Evolutionary conservation across 2,113 vertebrate genomes (phyloP).

Genomic region (Melanocharis versteri): DNA sequence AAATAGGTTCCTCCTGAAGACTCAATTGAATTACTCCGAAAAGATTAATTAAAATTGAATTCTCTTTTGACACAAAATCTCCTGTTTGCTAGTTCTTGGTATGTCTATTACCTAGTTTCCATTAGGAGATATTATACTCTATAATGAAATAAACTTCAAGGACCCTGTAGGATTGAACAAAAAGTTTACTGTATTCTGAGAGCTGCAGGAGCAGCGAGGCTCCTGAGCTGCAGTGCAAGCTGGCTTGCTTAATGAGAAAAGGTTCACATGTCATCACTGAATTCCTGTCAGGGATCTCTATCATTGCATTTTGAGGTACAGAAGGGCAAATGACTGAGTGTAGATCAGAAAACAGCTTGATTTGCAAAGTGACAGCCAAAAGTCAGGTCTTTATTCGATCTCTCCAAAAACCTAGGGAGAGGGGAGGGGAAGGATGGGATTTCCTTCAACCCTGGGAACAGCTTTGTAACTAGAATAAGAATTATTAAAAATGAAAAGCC

Average conservation of each 20-base stretch:
- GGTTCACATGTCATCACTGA: background rate
- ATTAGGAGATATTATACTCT: conserved; percentile 52
- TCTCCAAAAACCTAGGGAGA: background rate
- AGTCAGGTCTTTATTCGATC: background rate
- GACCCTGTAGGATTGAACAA: conserved; percentile 16
- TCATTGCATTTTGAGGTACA: background rate
- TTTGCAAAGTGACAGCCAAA: background rate
- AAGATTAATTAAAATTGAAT: conserved; percentile 74
- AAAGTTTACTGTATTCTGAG: conserved; percentile 34
- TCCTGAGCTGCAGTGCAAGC: background rate
- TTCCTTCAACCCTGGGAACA: background rate
- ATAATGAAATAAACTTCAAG: conserved; percentile 57
- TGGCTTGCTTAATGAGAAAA: background rate
- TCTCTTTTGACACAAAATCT: conserved; percentile 67
- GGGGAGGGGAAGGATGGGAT: background rate
- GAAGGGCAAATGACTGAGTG: background rate
- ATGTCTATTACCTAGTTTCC: conserved; percentile 54
- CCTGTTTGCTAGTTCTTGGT: conserved; percentile 56
- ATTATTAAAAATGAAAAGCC: background rate
- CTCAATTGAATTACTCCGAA: conserved; percentile 61
- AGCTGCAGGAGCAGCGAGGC: background rate
- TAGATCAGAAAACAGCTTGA: background rate
- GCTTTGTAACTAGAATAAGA: background rate
- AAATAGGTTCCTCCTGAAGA: conserved; percentile 35
- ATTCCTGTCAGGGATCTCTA: background rate